Evolutionary conservation across 2,797 vertebrate species (phyloP), one percentile per base, ranked within the genome.

Genomic region (Neosalanx taihuensis): DNA sequence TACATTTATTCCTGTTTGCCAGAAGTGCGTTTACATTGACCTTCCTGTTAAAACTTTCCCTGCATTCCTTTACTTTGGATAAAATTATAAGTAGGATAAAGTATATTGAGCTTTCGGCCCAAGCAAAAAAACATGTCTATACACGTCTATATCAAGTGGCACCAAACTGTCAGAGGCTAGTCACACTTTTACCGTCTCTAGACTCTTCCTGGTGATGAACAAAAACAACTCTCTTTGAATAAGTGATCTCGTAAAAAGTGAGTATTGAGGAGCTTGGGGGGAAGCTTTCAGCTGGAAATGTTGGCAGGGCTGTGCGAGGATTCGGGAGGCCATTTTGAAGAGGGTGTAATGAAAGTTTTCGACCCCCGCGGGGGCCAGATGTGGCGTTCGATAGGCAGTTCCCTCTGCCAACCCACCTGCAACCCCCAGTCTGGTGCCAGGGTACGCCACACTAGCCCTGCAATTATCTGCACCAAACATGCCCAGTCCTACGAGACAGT

Each of bases 401-500:
- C 76, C 72, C 72, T 0, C 41, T 70, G 87, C 89, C 90, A 91
- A 86, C 83, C 90, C 90, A 91, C 89, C 91, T 91, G 90, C 89
- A 86, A 73, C 76, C 69, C 73, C 68, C 26, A 79, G 67, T 77
- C 71, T 76, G 76, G 78, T 80, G 83, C 85, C 81, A 85, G 82
- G 82, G 82, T 80, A 73, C 74, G 72, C 86, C 85, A 80, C 81
- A 72, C 81, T 70, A 84, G 83, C 80, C 81, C 84, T 76, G 80
- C 84, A 90, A 91, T 92, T 90, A 92, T 91, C 85, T 88, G 84
- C 84, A 87, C 83, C 85, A 89, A 90, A 90, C 86, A 86, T 64
- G 85, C 87, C 73, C 76, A 58, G 67, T 81, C 86, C 86, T 87
- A 87, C 65, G 79, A 89, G 85, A 84, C 89, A 85, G 61, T 83